Conservation (phyloP, 2,113 vertebrate species). For the Geococcyx californianus region DNA sequence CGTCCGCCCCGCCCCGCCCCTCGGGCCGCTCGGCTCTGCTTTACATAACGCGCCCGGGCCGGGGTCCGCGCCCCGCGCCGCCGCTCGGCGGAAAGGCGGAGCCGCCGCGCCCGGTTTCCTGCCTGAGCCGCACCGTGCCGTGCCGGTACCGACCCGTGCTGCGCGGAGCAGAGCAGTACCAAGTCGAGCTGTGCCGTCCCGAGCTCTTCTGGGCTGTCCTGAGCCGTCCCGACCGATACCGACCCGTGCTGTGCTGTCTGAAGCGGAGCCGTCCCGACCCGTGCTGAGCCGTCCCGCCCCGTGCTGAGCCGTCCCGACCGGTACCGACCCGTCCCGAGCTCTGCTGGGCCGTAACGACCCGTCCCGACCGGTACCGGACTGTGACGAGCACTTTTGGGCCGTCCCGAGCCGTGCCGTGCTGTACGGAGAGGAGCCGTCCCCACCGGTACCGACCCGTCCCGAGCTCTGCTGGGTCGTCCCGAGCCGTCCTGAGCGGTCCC, state of each 20-base stretch:
- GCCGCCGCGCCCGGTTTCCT: slow-evolving; percentile 38
- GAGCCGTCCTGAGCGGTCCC: background rate
- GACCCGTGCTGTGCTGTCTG: background rate
- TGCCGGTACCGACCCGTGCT: background rate
- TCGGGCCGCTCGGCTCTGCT: background rate
- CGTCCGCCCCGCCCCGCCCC: slow-evolving; percentile 31
- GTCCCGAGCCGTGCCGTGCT: background rate
- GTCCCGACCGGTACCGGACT: background rate
- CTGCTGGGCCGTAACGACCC: background rate
- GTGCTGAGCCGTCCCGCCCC: too few species aligned
- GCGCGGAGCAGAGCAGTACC: too few species aligned
- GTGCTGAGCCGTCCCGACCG: too few species aligned
- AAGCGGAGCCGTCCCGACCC: too few species aligned
- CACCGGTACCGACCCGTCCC: too few species aligned
- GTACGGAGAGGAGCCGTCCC: background rate
- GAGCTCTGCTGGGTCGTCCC: background rate
- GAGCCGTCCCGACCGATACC: background rate
- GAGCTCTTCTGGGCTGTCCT: too few species aligned
- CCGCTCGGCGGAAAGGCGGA: slow-evolving; percentile 43
- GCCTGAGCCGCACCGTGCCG: background rate
- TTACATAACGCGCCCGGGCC: slow-evolving; percentile 44
- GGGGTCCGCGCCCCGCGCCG: background rate
- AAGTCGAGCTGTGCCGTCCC: too few species aligned
- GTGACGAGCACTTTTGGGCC: background rate
- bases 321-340: too few species aligned